phyloP scores from a whole-genome alignment of 1,140 invertebrate genomes.

The Eriosoma lanigerum region DNA sequence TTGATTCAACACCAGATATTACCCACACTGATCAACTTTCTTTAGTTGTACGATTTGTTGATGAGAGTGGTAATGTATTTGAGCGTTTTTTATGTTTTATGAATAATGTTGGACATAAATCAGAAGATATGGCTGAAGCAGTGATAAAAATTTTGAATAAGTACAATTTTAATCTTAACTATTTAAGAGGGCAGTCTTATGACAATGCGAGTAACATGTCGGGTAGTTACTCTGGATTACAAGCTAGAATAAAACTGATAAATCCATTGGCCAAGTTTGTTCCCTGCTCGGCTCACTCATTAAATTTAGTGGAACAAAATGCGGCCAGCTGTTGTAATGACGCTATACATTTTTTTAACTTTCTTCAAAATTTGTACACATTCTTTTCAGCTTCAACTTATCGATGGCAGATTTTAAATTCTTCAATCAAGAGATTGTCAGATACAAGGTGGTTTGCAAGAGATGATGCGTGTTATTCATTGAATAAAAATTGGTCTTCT shows the following conservation, averaged over 20 bases:
- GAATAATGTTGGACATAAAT: conserved; percentile 3
- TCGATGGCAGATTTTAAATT: no score
- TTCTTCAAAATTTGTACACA: no score
- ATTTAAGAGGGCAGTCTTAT: conserved; percentile 55
- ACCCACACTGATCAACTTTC: conserved; percentile 12
- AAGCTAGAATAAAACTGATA: conserved; percentile 56
- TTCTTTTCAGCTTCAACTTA: no score
- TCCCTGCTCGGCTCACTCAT: conserved; percentile 56
- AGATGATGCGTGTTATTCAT: no score
- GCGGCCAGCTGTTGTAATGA: conserved; percentile 52
- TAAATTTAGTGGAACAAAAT: conserved; percentile 56
- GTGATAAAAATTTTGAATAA: not conserved
- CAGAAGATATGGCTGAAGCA: not conserved
- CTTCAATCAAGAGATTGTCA: no score
- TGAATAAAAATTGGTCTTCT: no score
- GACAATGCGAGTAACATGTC: conserved; percentile 56
- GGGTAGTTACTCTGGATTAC: conserved; percentile 56
- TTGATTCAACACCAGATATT: not conserved
- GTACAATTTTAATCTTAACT: conserved; percentile 47
- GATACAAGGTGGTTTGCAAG: no score
- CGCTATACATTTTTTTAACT: no score
- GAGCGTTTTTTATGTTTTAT: conserved; percentile 2
- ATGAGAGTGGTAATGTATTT: not conserved
- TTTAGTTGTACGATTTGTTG: not conserved
- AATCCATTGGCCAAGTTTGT: conserved; percentile 55